Conservation (phyloP, 2,888 invertebrate genomes). For the Stenurella melanura region DNA sequence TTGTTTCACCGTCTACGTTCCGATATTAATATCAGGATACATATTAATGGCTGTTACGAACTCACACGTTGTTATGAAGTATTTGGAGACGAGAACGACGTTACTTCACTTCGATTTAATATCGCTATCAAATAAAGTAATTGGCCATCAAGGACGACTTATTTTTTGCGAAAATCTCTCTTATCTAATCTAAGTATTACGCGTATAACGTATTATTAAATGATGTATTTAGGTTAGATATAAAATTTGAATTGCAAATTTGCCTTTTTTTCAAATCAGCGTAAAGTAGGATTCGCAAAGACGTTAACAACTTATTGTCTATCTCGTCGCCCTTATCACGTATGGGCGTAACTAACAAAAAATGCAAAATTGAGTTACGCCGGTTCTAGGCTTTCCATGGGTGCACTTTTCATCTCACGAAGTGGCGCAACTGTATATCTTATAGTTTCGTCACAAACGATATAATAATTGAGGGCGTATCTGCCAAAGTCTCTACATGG, state of each 20-base stretch:
- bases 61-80: background rate
- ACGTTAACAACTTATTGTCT: too few relatives aligned
- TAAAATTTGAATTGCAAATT: background rate
- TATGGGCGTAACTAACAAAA: too few relatives aligned
- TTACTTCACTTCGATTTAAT: background rate
- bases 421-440: too few relatives aligned
- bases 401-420: too few relatives aligned
- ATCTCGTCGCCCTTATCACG: too few relatives aligned
- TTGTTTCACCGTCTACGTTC: background rate
- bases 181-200: background rate
- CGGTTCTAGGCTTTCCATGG: too few relatives aligned
- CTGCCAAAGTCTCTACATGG: too few relatives aligned
- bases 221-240: background rate
- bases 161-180: background rate
- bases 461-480: too few relatives aligned
- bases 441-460: too few relatives aligned
- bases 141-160: background rate
- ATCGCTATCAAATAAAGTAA: background rate
- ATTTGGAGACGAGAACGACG: background rate
- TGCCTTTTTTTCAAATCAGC: background rate
- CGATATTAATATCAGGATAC: background rate
- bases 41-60: background rate
- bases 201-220: background rate
- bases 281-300: too few relatives aligned
- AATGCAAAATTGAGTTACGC: too few relatives aligned